Base-by-base conservation (phyloP, 2,888 invertebrate genomes). In the Nineta flava region DNA sequence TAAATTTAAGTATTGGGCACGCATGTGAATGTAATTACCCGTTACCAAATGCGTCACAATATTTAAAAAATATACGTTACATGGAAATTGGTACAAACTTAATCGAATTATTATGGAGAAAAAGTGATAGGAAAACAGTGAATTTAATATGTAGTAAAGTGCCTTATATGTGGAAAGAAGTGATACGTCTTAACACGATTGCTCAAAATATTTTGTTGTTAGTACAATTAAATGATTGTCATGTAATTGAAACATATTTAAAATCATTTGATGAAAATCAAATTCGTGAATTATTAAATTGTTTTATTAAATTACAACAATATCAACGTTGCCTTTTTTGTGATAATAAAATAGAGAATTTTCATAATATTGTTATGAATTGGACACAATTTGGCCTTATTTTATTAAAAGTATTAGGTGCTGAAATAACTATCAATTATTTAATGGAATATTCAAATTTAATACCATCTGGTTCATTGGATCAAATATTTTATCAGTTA, bases 121-220 rank as follows among this genome's bases (percentile, higher is more conserved):
- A 26, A 2, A 63, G 65, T 5, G 65, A 60, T 53, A 64, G 69
- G 51, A 66, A 68, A 0, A 62, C 65, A 35, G 67, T 69, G 43
- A 74, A 72, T 54, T 68, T 70, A 55, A 66, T 76, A 40, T 76
- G 77, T 54, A 72, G 70, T 56, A 65, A 66, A 55, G 74, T 81
- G 70, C 81, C 81, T 44, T 76, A 73, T 56, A 67, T 81, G 59
- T 80, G 79, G 76, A 68, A 71, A 49, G 73, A 75, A 55, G 74
- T 76, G 55, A 62, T 80, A 17, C 66, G 70, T 50, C 59, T 74
- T 51, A 64, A 70, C 56, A 60, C 69, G 49, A 69, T 70, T 38
- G 70, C 73, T 6, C 6, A 34, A 55, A 69, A 73, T 53, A 58
- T 75, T n/a, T 59, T 72, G 53, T 64, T 77, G 57, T 65, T 80